Percentiles rank a stretch among this genome's conserved stretches.
Conservation (phyloP, 2,113 vertebrate genomes). For the Microcebus murinus region DNA sequence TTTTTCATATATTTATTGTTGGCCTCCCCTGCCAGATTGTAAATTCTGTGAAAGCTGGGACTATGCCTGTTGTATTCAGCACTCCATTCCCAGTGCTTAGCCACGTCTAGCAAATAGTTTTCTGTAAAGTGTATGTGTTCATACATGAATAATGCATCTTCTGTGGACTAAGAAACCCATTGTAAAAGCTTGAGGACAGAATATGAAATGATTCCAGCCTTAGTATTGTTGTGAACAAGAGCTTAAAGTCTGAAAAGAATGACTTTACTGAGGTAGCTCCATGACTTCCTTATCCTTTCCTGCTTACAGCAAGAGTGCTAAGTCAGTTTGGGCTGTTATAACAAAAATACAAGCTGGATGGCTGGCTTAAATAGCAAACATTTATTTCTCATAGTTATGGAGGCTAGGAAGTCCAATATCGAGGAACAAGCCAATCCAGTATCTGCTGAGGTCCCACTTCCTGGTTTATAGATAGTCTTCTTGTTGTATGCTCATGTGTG, state of each 20-base stretch:
- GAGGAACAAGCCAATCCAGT: not conserved
- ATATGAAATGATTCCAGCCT: not conserved
- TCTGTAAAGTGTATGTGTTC: not conserved
- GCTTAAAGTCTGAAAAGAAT: not conserved
- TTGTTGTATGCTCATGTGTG: not conserved
- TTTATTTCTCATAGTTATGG: not conserved
- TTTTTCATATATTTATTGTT: not conserved
- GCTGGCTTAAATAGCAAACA: not conserved
- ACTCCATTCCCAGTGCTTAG: not conserved
- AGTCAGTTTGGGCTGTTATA: not conserved
- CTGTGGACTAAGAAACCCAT: not conserved
- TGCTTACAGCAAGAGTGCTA: not conserved
- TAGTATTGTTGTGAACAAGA: not conserved
- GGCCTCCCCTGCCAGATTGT: not conserved
- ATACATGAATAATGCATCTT: not conserved
- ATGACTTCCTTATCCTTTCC: not conserved
- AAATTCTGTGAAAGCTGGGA: not conserved
- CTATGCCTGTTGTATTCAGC: not conserved
- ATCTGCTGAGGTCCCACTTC: not conserved
- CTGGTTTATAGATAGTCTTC: not conserved
- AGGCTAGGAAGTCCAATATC: not conserved
- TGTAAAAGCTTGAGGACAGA: not conserved
- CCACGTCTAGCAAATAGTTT: not conserved
- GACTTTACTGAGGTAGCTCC: not conserved
- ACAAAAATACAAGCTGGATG: not conserved